Percentiles rank a stretch among this genome's conserved stretches.
Evolutionary conservation across 2,113 vertebrate genomes (phyloP).

Genomic region (Equus przewalskii): DNA sequence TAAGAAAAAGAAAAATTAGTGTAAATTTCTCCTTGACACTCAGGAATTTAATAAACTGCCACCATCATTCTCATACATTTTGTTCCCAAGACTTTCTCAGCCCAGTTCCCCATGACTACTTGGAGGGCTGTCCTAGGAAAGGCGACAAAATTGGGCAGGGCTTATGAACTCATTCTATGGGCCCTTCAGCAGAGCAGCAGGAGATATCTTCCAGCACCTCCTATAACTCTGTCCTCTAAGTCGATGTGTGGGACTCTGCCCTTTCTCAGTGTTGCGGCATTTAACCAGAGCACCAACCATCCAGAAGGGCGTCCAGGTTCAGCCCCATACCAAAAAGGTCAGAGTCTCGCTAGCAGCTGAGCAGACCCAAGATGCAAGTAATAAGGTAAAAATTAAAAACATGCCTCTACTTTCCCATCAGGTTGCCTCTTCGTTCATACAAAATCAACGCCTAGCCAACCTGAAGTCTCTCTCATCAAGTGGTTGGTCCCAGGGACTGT

Average conservation of each 20-base stretch:
- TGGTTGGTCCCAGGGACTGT: neutral
- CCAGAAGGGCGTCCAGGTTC: neutral
- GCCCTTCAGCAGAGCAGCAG: neutral
- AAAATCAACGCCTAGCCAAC: neutral
- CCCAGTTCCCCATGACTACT: too few species aligned
- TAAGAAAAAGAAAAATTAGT: conserved; percentile 43
- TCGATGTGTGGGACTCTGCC: neutral
- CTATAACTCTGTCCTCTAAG: neutral
- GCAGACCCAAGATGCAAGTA: neutral
- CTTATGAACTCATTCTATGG: neutral
- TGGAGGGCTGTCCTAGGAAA: neutral
- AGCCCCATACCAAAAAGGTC: neutral
- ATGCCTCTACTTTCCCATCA: neutral
- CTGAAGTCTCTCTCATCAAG: neutral
- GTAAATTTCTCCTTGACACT: neutral
- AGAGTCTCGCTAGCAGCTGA: neutral
- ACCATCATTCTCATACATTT: neutral
- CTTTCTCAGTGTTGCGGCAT: neutral
- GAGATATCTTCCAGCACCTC: neutral
- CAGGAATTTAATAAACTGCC: conserved; percentile 33
- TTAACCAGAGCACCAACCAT: neutral
- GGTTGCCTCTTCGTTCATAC: neutral
- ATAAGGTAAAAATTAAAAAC: neutral
- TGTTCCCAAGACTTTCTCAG: neutral
- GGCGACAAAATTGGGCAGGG: neutral